Percentiles rank a stretch among this genome's conserved stretches.
Conservation (phyloP, 2,888 invertebrate genomes). For the Charanyca ferruginea region DNA sequence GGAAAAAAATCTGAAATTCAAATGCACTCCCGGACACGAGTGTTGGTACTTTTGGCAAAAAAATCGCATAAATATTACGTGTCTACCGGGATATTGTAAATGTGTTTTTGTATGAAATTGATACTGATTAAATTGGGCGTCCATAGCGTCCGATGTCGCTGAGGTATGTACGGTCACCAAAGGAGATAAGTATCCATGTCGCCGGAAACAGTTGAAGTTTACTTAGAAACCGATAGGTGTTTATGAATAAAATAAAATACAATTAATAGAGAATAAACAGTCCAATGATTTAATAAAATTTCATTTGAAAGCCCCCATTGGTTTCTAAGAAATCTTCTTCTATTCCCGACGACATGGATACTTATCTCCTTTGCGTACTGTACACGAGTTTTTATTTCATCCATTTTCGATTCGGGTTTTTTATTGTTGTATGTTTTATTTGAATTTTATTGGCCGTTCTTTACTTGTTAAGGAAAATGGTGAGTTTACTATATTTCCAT, state of each 20-base stretch:
- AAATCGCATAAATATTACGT: constrained; percentile 54
- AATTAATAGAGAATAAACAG: too few relatives aligned
- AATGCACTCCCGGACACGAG: constrained; percentile 59
- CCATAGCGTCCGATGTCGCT: constrained; percentile 13
- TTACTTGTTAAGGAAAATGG: neutral
- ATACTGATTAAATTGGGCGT: constrained; percentile 57
- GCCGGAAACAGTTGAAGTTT: too few relatives aligned
- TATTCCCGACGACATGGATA: too few relatives aligned
- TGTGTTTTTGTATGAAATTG: constrained; percentile 61
- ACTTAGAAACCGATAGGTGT: too few relatives aligned
- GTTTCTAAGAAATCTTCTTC: too few relatives aligned
- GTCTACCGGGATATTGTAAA: constrained; percentile 40
- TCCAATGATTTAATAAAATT: too few relatives aligned
- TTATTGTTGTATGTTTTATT: constrained; percentile 39
- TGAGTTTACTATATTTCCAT: too few relatives aligned
- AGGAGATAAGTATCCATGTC: too few relatives aligned
- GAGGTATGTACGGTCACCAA: too few relatives aligned
- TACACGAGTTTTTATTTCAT: constrained; percentile 31
- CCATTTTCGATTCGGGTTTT: constrained; percentile 25
- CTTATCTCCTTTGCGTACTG: too few relatives aligned
- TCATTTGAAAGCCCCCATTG: too few relatives aligned
- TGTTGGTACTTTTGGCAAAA: constrained; percentile 51
- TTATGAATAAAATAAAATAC: too few relatives aligned
- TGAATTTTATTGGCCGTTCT: constrained; percentile 24
- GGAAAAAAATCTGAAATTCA: constrained; percentile 66